Conservation (phyloP, 92 coral and sea anemone genomes). For the Diadumene lineata region DNA sequence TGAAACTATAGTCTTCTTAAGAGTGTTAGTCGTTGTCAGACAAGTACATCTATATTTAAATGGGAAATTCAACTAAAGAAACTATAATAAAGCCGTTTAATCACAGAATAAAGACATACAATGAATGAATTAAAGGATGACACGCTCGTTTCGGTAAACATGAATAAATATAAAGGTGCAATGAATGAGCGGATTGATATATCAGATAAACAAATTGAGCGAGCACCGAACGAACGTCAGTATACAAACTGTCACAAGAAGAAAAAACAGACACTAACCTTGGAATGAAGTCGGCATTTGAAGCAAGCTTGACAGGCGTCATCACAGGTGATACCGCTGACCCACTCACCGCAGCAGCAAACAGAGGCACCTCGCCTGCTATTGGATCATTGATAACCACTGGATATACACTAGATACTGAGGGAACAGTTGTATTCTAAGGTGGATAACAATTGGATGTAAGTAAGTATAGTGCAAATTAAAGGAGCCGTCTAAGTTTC, state of each 20-base stretch:
- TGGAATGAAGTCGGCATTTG: constrained; percentile 86
- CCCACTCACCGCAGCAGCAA: constrained; percentile 76
- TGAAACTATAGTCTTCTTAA: too few relatives aligned
- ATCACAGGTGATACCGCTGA: constrained; percentile 60
- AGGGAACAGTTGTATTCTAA: constrained; percentile 70
- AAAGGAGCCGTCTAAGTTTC: too few relatives aligned
- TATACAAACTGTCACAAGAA: not conserved
- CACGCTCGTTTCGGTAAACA: too few relatives aligned
- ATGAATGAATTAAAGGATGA: too few relatives aligned
- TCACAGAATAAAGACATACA: too few relatives aligned
- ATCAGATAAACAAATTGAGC: not conserved
- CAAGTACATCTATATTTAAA: too few relatives aligned
- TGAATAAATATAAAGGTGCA: not conserved
- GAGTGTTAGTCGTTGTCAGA: too few relatives aligned
- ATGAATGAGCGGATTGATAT: not conserved
- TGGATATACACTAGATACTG: constrained; percentile 59
- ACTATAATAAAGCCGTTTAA: too few relatives aligned
- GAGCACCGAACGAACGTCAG: too few relatives aligned
- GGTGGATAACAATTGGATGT: not conserved
- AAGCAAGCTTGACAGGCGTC: constrained; percentile 66
- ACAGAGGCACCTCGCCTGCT: constrained; percentile 55
- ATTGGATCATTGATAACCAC: constrained; percentile 65
- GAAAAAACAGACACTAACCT: constrained; percentile 47
- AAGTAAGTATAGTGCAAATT: too few relatives aligned
- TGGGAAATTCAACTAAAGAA: too few relatives aligned